These are phyloP conservation scores for Cranoglanis bouderius DNA, from an alignment of 2,113 vertebrate genomes.

Conservation along the genomic window DNA sequence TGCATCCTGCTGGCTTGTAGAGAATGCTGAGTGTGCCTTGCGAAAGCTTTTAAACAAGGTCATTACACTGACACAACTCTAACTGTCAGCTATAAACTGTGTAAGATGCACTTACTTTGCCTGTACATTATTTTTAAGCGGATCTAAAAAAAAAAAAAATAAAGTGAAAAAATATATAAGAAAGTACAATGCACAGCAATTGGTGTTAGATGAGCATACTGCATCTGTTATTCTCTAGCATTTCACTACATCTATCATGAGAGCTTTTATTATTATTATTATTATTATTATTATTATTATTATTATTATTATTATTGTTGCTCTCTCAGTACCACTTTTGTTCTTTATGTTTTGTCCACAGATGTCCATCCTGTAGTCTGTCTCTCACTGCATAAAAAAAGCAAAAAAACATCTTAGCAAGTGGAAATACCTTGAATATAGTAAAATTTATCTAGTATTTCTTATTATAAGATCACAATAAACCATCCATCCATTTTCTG, in stretches of 20 bases:
- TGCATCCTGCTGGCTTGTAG: slow-evolving; percentile 15
- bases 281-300: not conserved
- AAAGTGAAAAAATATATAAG: not conserved
- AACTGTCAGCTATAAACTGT: slow-evolving; percentile 24
- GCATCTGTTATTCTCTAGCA: not conserved
- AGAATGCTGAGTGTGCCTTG: slow-evolving; percentile 33
- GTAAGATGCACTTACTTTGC: not conserved
- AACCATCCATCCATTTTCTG: no score
- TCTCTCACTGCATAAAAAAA: not conserved
- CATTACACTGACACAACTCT: slow-evolving; percentile 23
- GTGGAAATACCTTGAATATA: no score
- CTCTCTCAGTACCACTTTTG: not conserved
- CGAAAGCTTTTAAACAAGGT: slow-evolving; percentile 32
- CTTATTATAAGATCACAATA: no score
- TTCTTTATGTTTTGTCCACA: not conserved
- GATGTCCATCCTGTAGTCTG: not conserved
- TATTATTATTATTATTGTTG: not conserved
- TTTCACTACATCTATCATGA: not conserved
- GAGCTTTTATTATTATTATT: not conserved
- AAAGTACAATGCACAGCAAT: not conserved
- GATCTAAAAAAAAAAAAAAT: not conserved
- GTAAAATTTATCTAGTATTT: no score
- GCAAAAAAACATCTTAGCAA: no score
- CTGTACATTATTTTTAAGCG: not conserved
- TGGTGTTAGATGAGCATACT: not conserved